Percentiles rank a stretch among this genome's conserved stretches.
Evolutionary conservation across 1,140 invertebrate species (phyloP).

Genomic region (Dolichoris vasculosae): DNA sequence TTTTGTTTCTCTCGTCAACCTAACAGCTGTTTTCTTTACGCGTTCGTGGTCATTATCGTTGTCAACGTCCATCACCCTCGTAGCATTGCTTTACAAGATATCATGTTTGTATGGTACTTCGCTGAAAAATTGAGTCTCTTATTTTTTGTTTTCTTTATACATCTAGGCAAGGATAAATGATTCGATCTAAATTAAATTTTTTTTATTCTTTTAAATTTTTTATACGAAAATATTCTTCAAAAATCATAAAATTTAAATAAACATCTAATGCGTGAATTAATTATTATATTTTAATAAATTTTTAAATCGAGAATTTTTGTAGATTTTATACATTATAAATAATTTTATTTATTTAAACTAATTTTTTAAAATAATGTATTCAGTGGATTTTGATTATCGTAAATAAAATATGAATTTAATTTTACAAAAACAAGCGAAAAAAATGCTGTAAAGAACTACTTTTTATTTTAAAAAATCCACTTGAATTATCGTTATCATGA

Average conservation of each 20-base stretch:
- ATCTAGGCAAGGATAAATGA: neutral
- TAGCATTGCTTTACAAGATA: neutral
- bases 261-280: too few species aligned
- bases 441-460: too few species aligned
- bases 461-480: too few species aligned
- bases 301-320: too few species aligned
- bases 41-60: constrained; percentile 26
- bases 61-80: neutral
- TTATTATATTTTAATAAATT: too few species aligned
- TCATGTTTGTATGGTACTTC: constrained; percentile 17
- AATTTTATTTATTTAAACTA: too few species aligned
- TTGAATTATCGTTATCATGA: too few species aligned
- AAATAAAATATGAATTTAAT: too few species aligned
- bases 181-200: neutral
- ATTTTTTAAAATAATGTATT: too few species aligned
- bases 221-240: neutral
- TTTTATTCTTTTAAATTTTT: constrained; percentile 11
- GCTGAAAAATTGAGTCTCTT: neutral
- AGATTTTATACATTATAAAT: too few species aligned
- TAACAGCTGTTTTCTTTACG: constrained; percentile 72
- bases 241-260: neutral
- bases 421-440: too few species aligned
- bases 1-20: constrained; percentile 55
- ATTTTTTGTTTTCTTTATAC: neutral
- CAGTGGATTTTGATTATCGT: too few species aligned